A percentile compares a stretch with the other conserved stretches of the same genome.
Conservation (phyloP, 2,888 invertebrate genomes). For the Tyria jacobaeae region DNA sequence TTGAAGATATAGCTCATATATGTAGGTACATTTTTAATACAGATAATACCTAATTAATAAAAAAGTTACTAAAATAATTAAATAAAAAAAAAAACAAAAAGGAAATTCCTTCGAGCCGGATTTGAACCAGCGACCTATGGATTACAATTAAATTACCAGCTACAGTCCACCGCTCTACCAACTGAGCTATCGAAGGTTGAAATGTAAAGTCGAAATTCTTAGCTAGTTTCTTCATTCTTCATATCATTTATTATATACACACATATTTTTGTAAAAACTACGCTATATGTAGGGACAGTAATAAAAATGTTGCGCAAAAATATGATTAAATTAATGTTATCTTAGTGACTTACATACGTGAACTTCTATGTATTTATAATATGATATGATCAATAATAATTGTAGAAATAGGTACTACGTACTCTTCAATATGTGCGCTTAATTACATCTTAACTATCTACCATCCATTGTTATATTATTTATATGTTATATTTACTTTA, state of each 20-base stretch:
- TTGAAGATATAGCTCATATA: too few relatives aligned
- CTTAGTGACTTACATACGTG: conserved; percentile 38
- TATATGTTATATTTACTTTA: background rate
- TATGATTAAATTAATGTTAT: conserved; percentile 34
- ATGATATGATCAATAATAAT: background rate
- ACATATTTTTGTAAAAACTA: background rate
- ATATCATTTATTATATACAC: background rate
- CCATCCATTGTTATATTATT: background rate
- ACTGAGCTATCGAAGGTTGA: conserved; percentile 86
- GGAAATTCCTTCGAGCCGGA: conserved; percentile 84
- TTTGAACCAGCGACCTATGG: conserved; percentile 88
- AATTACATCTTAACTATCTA: background rate
- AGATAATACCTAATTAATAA: background rate
- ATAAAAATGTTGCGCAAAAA: background rate
- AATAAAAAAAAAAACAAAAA: conserved; percentile 17
- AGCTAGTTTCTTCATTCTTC: background rate
- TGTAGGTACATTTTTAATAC: too few relatives aligned
- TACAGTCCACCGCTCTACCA: conserved; percentile 88
- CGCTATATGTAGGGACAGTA: background rate
- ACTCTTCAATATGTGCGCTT: background rate
- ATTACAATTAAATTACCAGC: conserved; percentile 65
- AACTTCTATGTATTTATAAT: too few relatives aligned
- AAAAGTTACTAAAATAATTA: too few relatives aligned
- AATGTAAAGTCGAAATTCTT: conserved; percentile 36
- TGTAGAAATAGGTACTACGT: background rate